Conservation (phyloP, 2,113 vertebrate species). For the Hoplias malabaricus region DNA sequence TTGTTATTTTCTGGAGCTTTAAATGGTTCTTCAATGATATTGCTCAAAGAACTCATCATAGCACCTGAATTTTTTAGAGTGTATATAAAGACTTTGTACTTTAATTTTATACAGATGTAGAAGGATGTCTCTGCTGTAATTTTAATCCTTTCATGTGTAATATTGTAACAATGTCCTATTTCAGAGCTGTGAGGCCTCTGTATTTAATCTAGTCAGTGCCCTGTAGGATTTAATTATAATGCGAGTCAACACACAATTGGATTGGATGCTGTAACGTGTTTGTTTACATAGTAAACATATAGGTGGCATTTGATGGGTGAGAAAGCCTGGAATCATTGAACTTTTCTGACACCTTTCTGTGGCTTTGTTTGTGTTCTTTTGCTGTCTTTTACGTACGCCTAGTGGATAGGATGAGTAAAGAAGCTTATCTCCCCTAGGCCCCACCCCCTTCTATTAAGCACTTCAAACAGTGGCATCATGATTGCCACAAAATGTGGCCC, state of each 20-base stretch:
- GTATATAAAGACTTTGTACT: background rate
- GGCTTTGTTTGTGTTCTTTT: slow-evolving; percentile 47
- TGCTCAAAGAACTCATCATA: no score
- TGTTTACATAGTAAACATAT: background rate
- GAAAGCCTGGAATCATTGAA: background rate
- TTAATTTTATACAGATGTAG: background rate
- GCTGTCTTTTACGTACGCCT: slow-evolving; percentile 58
- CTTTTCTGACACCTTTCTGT: background rate
- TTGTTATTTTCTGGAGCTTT: no score
- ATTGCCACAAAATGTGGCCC: background rate
- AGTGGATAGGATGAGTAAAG: slow-evolving; percentile 66
- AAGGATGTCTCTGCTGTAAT: background rate
- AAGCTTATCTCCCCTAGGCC: slow-evolving; percentile 68
- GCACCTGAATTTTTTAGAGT: no score
- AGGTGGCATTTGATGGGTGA: background rate
- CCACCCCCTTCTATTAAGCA: slow-evolving; percentile 54
- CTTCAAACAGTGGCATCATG: slow-evolving; percentile 44
- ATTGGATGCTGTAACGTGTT: background rate
- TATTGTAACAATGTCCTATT: slow-evolving; percentile 45
- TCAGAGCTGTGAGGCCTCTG: slow-evolving; percentile 27
- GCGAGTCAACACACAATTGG: background rate
- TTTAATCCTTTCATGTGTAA: slow-evolving; percentile 19
- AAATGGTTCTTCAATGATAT: no score
- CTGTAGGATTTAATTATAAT: background rate
- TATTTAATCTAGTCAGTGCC: background rate